phyloP scores from a whole-genome alignment of 2,113 vertebrate genomes.

The Phalacrocorax carbo region DNA sequence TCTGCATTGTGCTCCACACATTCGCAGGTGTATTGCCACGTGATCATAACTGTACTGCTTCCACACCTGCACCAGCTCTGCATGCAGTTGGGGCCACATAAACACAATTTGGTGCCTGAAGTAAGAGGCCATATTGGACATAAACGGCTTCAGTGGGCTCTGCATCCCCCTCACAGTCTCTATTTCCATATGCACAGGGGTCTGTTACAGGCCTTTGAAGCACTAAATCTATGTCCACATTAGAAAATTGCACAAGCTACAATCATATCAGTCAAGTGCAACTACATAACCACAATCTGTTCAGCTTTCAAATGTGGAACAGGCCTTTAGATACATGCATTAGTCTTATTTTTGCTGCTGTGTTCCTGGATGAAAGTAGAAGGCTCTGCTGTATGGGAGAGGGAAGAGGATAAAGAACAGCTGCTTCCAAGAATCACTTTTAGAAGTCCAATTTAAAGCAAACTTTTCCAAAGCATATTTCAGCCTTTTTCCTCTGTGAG shows the following conservation, averaged over 20 bases:
- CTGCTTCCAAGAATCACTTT: neutral
- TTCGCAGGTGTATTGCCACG: neutral
- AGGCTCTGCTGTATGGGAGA: neutral
- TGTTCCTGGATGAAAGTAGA: neutral
- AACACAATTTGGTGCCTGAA: neutral
- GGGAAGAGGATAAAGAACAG: neutral
- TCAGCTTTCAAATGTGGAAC: neutral
- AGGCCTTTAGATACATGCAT: neutral
- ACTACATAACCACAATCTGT: neutral
- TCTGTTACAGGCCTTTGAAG: neutral
- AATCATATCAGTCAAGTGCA: neutral
- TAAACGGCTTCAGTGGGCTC: neutral
- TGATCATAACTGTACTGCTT: neutral
- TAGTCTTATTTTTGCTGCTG: neutral
- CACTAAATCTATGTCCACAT: neutral
- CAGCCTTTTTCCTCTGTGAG: neutral
- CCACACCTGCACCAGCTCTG: neutral
- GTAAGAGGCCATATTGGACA: neutral
- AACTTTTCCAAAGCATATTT: neutral
- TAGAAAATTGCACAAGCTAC: neutral
- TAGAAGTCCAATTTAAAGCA: neutral
- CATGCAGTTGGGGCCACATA: neutral
- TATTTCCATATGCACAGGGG: neutral
- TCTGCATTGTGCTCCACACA: rapidly evolving
- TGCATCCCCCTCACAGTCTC: neutral